A percentile compares a stretch with the other conserved stretches of the same genome.
These are phyloP conservation scores for Naja naja DNA, from an alignment of 2,113 vertebrate genomes.

Conservation along the genomic window DNA sequence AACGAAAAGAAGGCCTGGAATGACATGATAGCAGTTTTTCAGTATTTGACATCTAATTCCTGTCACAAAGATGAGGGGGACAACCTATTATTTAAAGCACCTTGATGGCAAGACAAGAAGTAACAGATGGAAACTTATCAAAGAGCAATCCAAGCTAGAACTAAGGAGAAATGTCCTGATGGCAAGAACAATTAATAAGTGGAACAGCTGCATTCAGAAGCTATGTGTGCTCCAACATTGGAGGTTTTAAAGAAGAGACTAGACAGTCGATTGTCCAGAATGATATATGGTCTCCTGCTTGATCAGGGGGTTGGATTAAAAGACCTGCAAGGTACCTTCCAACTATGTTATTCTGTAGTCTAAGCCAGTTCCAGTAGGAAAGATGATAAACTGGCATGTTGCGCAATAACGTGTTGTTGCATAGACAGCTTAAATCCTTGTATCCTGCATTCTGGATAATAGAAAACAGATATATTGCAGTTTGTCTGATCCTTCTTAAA, in stretches of 20 bases:
- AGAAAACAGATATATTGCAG: not conserved
- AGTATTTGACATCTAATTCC: not conserved
- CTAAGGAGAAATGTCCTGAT: not conserved
- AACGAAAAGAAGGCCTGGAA: not conserved
- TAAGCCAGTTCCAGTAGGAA: rapidly evolving
- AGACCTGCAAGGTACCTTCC: not conserved
- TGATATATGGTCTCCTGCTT: not conserved
- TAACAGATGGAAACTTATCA: not conserved
- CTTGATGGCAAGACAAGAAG: not conserved
- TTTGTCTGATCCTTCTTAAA: not conserved
- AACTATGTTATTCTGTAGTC: not conserved
- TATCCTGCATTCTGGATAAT: not conserved
- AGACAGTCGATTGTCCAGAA: too few species aligned
- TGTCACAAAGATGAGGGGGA: not conserved
- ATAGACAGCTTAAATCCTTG: not conserved
- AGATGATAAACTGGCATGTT: not conserved
- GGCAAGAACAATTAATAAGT: not conserved
- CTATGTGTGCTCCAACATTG: too few species aligned
- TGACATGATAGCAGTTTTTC: not conserved
- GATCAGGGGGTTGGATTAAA: not conserved
- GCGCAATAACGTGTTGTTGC: not conserved
- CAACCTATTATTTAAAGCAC: not conserved
- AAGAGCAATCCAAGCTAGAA: not conserved
- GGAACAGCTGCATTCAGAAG: not conserved
- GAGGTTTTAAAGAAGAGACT: too few species aligned